phyloP scores from a whole-genome alignment of 2,888 invertebrate genomes.

The Auanema sp. region DNA sequence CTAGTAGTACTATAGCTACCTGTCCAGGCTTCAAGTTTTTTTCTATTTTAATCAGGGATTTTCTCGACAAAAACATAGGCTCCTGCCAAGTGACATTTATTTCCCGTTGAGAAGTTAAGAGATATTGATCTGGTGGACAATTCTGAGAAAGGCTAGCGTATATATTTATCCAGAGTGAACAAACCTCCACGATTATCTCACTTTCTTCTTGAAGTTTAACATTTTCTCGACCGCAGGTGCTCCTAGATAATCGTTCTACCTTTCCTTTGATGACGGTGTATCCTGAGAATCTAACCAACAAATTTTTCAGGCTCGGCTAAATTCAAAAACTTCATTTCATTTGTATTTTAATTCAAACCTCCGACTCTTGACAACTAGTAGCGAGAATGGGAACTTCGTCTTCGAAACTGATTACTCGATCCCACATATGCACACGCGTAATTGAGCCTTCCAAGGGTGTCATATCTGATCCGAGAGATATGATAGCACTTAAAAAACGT shows the following conservation, averaged over 20 bases:
- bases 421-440: conserved; percentile 92
- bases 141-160: conserved; percentile 21
- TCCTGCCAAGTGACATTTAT: conserved; percentile 60
- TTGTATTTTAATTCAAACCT: conserved; percentile 22
- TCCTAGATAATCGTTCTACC: conserved; percentile 70
- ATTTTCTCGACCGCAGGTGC: conserved; percentile 83
- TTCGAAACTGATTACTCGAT: conserved; percentile 84
- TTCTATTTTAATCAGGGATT: conserved; percentile 47
- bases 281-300: conserved; percentile 88
- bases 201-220: conserved; percentile 7
- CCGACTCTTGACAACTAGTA: conserved; percentile 55
- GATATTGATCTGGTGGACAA: conserved; percentile 91
- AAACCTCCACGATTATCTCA: conserved; percentile 18
- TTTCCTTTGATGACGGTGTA: conserved; percentile 75
- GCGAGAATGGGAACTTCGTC: conserved; percentile 57
- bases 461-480: conserved; percentile 23
- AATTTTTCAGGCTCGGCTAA: conserved; percentile 80
- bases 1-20: conserved; percentile 9
- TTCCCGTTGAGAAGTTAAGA: conserved; percentile 75
- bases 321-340: conserved; percentile 5
- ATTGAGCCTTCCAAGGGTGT: conserved; percentile 74
- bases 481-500: conserved; percentile 14
- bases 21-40: conserved; percentile 61
- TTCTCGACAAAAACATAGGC: conserved; percentile 50
- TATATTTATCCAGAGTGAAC: background rate